Evolutionary conservation across 2,797 vertebrate species (phyloP).

Genomic region (Crenuchus spilurus): DNA sequence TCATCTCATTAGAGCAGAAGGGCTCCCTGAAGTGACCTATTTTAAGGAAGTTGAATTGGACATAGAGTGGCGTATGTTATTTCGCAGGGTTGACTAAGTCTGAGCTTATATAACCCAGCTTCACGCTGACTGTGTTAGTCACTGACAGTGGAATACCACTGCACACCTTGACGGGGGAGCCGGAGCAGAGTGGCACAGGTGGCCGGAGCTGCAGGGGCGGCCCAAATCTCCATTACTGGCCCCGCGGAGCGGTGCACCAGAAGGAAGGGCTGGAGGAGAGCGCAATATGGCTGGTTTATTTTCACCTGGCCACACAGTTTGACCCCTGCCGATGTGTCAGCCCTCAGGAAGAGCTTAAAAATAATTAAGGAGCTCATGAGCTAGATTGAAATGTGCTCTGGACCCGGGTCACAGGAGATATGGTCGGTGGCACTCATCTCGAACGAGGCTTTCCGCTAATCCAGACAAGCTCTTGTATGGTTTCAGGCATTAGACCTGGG

Average conservation of each 20-base stretch:
- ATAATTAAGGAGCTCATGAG: slow-evolving; percentile 78
- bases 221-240: slow-evolving; percentile 75
- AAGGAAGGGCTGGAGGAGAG: slow-evolving; percentile 71
- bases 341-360: slow-evolving; percentile 78
- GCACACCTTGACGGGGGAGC: slow-evolving; percentile 68
- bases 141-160: slow-evolving; percentile 49
- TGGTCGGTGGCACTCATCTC: neutral
- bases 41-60: slow-evolving; percentile 24
- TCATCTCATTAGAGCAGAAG: slow-evolving; percentile 38
- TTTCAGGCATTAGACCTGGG: no score
- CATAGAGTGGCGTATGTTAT: slow-evolving; percentile 41
- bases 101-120: slow-evolving; percentile 42
- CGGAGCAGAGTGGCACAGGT: slow-evolving; percentile 80
- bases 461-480: neutral
- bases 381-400: slow-evolving; percentile 60
- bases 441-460: neutral
- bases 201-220: slow-evolving; percentile 74
- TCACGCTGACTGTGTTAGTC: slow-evolving; percentile 48
- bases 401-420: slow-evolving; percentile 8
- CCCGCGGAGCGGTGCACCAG: slow-evolving; percentile 66
- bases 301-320: slow-evolving; percentile 85
- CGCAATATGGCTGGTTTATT: slow-evolving; percentile 83
- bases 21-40: slow-evolving; percentile 35
- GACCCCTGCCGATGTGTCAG: slow-evolving; percentile 78
- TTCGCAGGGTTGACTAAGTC: slow-evolving; percentile 39